phyloP scores from a whole-genome alignment of 2,888 invertebrate species.

The Epistrophe eligans region DNA sequence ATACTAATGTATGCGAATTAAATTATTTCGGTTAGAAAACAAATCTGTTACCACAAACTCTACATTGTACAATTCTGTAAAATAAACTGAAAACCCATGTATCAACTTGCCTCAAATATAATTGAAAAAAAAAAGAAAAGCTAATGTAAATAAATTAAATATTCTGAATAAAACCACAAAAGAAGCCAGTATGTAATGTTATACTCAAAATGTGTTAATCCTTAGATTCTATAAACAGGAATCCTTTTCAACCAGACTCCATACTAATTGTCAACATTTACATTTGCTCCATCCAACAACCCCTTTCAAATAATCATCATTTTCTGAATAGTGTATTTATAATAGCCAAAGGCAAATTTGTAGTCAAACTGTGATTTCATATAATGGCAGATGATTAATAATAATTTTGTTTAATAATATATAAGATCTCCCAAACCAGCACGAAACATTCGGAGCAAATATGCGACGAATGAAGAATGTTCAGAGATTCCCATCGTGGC shows the following conservation, averaged over 20 bases:
- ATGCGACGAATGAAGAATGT: no score
- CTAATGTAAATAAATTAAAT: conserved; percentile 41
- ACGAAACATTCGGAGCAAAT: no score
- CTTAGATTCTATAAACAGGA: conserved; percentile 52
- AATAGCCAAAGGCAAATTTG: neutral
- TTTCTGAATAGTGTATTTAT: conserved; percentile 8
- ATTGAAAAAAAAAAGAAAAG: neutral
- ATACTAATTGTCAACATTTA: conserved; percentile 68
- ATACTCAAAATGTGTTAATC: conserved; percentile 53
- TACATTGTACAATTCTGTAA: neutral
- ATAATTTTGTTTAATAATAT: no score
- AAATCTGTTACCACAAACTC: conserved; percentile 14
- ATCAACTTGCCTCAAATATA: neutral
- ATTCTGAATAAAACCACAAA: conserved; percentile 40
- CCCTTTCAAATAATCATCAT: neutral
- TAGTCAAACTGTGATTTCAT: neutral
- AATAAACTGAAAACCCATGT: neutral
- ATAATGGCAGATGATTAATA: no score
- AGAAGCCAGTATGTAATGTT: conserved; percentile 47
- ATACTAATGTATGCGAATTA: no score
- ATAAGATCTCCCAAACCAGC: no score
- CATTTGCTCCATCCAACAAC: conserved; percentile 22
- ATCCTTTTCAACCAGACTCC: conserved; percentile 8
- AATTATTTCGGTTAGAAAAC: neutral
- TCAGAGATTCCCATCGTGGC: no score